Evolutionary conservation across 1,140 invertebrate species (phyloP).

Genomic region (Drosophila miranda): DNA sequence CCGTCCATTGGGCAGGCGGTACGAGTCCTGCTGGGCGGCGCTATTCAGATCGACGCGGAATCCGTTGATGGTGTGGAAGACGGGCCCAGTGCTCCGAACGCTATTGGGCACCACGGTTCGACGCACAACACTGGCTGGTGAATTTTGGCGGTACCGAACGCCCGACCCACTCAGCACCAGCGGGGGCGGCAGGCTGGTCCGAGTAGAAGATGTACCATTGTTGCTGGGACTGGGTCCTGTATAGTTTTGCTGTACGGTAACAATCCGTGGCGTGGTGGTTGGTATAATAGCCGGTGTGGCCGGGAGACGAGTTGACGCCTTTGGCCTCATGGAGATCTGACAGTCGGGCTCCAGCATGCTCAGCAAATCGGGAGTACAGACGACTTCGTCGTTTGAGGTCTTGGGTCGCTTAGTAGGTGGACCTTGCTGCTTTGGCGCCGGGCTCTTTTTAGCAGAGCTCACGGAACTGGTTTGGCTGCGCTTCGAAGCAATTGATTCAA

Average conservation of each 20-base stretch:
- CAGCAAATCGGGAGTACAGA: conserved; percentile 80
- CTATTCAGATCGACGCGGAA: conserved; percentile 81
- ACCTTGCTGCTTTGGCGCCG: conserved; percentile 1
- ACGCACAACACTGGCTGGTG: conserved; percentile 40
- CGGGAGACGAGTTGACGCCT: conserved; percentile 21
- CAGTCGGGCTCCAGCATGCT: conserved; percentile 80
- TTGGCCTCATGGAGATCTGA: conserved; percentile 64
- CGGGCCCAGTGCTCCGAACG: conserved; percentile 53
- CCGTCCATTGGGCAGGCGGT: conserved; percentile 77
- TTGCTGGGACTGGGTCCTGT: conserved; percentile 35
- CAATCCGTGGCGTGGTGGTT: conserved; percentile 65
- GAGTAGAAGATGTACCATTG: conserved; percentile 26
- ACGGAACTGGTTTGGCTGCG: conserved; percentile 56
- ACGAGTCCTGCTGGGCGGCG: conserved; percentile 79
- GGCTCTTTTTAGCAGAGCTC: conserved; percentile 36
- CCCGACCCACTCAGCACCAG: conserved; percentile 69
- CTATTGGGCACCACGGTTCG: conserved; percentile 60
- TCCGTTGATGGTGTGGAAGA: conserved; percentile 80
- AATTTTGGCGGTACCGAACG: conserved; percentile 59
- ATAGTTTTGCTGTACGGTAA: conserved; percentile 72
- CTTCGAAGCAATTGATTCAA: conserved; percentile 65
- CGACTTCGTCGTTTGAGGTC: conserved; percentile 77
- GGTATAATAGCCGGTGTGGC: conserved; percentile 23
- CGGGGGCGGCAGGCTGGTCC: conserved; percentile 65
- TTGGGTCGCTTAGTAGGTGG: conserved; percentile 61